Evolutionary conservation across 2,113 vertebrate genomes (phyloP), one percentile per base, ranked within the genome.

Genomic region (Paratilapia polleni): DNA sequence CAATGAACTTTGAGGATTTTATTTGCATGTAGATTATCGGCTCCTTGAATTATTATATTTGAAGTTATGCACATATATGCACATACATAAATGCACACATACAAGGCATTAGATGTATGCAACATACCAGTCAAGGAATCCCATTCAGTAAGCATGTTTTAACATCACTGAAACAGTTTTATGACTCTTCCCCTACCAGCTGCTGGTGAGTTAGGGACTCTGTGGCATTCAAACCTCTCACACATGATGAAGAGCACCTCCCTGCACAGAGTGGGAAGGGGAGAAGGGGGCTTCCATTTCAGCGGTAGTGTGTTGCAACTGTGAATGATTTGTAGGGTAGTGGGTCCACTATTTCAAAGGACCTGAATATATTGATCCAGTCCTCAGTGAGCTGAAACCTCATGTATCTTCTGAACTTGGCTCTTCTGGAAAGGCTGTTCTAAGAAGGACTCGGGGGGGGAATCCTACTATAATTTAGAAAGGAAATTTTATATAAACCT

Each of bases 281-380:
- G 63, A 31, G 41, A 47, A 38, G n/a, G n/a, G 49, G 54, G 22
- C 34, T 11, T 82, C 49, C 76, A 82, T 82, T 85, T 78, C 26
- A 14, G 76, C 74, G 63, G 63, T 63, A 31, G 58, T 76, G 74
- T 81, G 82, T 86, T 85, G 66, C 79, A 62, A 79, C 88, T 89
- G 80, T 87, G 83, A 89, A 77, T 89, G 90, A 94, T 93, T 94
- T 93, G 90, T 85, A 78, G 75, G 59, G 76, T 80, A 88, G 74
- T 52, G 77, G 43, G 78, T 85, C 82, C 89, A 80, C 77, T 91
- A 90, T 94, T 90, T 93, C 90, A 91, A 83, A 87, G 81, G 85
- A 84, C 85, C 83, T 84, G 83, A 85, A 88, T 22, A 57, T 91
- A 94, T 93, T 56, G 91, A 94, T 93, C 78, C 79, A 70, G 81